Evolutionary conservation across 2,888 invertebrate genomes (phyloP).

Genomic region (Harpalus rufipes): DNA sequence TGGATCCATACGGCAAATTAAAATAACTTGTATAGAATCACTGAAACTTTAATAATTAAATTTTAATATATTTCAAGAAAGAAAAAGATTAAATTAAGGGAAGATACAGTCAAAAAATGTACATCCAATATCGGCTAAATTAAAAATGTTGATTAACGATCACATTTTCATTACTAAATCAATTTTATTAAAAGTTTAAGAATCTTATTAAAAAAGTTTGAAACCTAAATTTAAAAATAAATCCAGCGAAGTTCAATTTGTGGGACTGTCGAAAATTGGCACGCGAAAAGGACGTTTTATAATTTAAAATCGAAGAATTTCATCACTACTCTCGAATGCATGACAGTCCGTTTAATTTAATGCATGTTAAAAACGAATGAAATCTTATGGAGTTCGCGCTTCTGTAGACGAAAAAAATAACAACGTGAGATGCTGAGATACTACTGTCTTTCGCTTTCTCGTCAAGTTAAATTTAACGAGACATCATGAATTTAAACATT

Average conservation of each 20-base stretch:
- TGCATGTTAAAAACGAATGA: constrained; percentile 48
- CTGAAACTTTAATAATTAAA: background rate
- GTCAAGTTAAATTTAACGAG: constrained; percentile 44
- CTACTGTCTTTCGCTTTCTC: constrained; percentile 10
- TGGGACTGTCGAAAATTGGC: constrained; percentile 56
- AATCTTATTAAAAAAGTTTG: constrained; percentile 59
- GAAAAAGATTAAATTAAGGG: background rate
- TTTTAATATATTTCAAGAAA: background rate
- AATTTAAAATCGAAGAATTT: constrained; percentile 54
- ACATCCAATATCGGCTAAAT: constrained; percentile 5
- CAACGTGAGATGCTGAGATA: constrained; percentile 32
- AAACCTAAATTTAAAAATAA: constrained; percentile 54
- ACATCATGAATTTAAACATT: constrained; percentile 52
- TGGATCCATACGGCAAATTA: background rate
- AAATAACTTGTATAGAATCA: background rate
- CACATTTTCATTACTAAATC: constrained; percentile 43
- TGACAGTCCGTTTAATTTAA: constrained; percentile 54
- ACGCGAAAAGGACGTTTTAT: constrained; percentile 32
- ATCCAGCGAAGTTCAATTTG: constrained; percentile 38
- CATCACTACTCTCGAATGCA: constrained; percentile 33
- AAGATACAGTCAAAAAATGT: constrained; percentile 21
- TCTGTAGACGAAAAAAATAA: constrained; percentile 25
- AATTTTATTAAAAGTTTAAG: constrained; percentile 41
- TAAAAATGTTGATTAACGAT: constrained; percentile 44
- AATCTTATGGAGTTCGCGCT: constrained; percentile 9